Evolutionary conservation across 2,797 vertebrate species (phyloP).

Genomic region (Notolepis coatsorum): DNA sequence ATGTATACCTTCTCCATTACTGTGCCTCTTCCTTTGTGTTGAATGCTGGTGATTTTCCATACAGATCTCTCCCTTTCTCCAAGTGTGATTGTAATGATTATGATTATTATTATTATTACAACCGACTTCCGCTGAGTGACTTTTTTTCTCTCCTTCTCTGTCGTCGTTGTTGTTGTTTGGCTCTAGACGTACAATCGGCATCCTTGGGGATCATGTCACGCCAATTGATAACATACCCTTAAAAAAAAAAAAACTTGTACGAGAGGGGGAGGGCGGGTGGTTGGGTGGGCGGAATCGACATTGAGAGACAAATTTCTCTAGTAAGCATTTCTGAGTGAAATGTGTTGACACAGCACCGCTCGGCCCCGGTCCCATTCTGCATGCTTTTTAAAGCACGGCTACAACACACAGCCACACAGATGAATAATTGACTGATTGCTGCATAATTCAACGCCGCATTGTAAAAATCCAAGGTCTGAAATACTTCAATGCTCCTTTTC

Average conservation of each 20-base stretch:
- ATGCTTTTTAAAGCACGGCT: slow-evolving; percentile 98
- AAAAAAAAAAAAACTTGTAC: slow-evolving; percentile 59
- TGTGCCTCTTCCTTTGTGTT: slow-evolving; percentile 4
- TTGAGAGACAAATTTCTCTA: slow-evolving; percentile 95
- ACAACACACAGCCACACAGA: slow-evolving; percentile 91
- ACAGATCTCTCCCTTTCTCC: slow-evolving; percentile 5
- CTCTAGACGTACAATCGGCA: slow-evolving; percentile 21
- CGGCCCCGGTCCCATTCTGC: slow-evolving; percentile 91
- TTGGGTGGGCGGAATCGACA: slow-evolving; percentile 92
- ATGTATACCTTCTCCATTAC: slow-evolving; percentile 14
- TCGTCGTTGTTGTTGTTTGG: no score
- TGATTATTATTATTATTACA: slow-evolving; percentile 24
- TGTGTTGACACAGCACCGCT: slow-evolving; percentile 98
- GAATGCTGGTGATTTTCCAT: slow-evolving; percentile 21
- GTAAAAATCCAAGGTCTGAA: slow-evolving; percentile 99
- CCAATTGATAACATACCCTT: slow-evolving; percentile 89
- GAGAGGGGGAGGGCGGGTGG: slow-evolving; percentile 79
- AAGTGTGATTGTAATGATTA: slow-evolving; percentile 14
- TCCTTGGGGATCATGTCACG: slow-evolving; percentile 75
- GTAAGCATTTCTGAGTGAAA: slow-evolving; percentile 99
- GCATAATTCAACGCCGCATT: slow-evolving; percentile 99
- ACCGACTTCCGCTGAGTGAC: slow-evolving; percentile 17
- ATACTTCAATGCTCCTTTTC: slow-evolving; percentile 95
- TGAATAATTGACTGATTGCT: slow-evolving; percentile 99
- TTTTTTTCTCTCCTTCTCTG: no score